Percentiles rank a stretch among this genome's conserved stretches.
These are phyloP conservation scores for Nycticebus coucang DNA, from an alignment of 2,113 vertebrate genomes.

Conservation along the genomic window DNA sequence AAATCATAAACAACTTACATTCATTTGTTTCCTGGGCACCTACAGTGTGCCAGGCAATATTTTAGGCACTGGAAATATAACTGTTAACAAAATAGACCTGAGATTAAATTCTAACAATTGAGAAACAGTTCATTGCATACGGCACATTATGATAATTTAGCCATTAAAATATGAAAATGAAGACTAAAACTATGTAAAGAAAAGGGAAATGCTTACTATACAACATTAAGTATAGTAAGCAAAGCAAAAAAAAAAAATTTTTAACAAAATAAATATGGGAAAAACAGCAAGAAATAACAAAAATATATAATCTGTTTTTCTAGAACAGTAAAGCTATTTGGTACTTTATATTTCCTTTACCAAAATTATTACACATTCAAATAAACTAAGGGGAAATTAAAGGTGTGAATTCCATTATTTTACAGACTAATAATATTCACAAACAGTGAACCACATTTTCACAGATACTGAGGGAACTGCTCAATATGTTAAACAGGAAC, in stretches of 20 bases:
- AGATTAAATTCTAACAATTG: constrained; percentile 19
- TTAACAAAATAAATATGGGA: background rate
- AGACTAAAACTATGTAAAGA: background rate
- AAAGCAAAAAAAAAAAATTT: background rate
- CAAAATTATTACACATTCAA: constrained; percentile 37
- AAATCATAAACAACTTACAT: background rate
- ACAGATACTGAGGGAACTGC: background rate
- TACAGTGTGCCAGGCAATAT: background rate
- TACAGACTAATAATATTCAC: constrained; percentile 19
- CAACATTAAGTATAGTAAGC: background rate
- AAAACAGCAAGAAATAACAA: background rate
- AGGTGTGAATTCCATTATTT: constrained; percentile 18
- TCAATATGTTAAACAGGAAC: background rate
- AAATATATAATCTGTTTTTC: background rate
- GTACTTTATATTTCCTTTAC: background rate
- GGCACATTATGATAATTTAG: background rate
- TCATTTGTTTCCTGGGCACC: background rate
- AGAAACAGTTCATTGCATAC: constrained; percentile 12
- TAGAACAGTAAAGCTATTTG: background rate
- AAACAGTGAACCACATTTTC: constrained; percentile 31
- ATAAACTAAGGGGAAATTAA: constrained; percentile 23
- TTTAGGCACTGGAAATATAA: constrained; percentile 16
- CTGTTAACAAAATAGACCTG: background rate
- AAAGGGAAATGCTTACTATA: constrained; percentile 5
- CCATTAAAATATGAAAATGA: constrained; percentile 6